Evolutionary conservation across 1,140 invertebrate species (phyloP), one percentile per base, ranked within the genome.

Genomic region (Idris sp.): DNA sequence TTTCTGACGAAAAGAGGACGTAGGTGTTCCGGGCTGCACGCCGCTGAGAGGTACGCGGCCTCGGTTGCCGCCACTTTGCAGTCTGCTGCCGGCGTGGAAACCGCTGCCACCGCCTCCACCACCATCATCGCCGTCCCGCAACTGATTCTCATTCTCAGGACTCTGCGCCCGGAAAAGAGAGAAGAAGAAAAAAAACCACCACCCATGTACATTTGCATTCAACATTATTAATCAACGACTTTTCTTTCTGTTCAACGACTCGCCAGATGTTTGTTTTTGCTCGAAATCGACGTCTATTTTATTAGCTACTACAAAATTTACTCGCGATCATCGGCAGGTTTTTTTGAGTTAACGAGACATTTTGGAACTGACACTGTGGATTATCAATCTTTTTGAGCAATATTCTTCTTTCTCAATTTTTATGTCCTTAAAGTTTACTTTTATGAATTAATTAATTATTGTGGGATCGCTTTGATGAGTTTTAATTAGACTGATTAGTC

Each of bases 91-190:
- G 44, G 49, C 44, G 58, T 56, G 35, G 43, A 54, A 48, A 40
- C 54, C 44, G 8, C 56, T 38, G 13, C 58, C 36, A 13, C 62
- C 56, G 43, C 67, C 64, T 48, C 64, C 58, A 14, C 64, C 44
- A 5, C 62, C 71, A 8, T 72, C 54, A 11, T 67, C 53, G 30
- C 36, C 46, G 4, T 58, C 61, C 35, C 74, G 68, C 40, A 56
- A 35, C 19, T 54, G 61, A 67, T 48, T 75, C 25, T 79, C 80
- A 76, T 81, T 69, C 19, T 83, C 82, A 30, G 78, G 76, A 62
- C 75, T 82, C 81, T 83, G 61, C 15, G 14, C 19, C 30, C 38
- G 19, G 19, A 22, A 22, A 22, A 22, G 19, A 2, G 6, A 22
- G 6, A 22, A 22, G n/a, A n/a, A 33, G 11, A 40, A 41, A 7